Percentiles rank a stretch among this genome's conserved stretches.
Conservation (phyloP, 1,140 invertebrate genomes). For the Drosophila orosa region DNA sequence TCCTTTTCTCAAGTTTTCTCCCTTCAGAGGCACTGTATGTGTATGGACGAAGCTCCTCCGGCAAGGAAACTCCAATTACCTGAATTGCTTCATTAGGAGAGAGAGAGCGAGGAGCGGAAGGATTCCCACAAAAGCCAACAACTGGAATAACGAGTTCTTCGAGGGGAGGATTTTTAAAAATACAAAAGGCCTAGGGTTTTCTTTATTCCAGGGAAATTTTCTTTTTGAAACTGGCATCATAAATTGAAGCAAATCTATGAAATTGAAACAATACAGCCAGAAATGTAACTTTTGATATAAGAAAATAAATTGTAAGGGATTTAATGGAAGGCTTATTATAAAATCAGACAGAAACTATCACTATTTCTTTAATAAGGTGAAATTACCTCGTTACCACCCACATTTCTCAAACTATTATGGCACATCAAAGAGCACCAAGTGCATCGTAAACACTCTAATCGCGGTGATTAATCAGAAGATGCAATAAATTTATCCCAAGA, state of each 20-base stretch:
- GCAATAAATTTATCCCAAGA: conserved; percentile 32
- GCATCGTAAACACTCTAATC: conserved; percentile 43
- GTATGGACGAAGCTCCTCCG: background rate
- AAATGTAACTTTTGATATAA: background rate
- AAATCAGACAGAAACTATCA: background rate
- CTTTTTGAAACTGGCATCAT: background rate
- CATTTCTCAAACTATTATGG: conserved; percentile 17
- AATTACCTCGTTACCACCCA: conserved; percentile 10
- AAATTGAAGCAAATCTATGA: background rate
- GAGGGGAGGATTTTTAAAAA: conserved; percentile 21
- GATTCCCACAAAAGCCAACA: conserved; percentile 39
- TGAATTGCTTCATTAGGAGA: conserved; percentile 70
- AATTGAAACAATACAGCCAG: background rate
- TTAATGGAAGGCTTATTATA: background rate
- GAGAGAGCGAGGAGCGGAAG: conserved; percentile 15
- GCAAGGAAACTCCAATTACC: conserved; percentile 28
- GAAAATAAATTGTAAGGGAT: background rate
- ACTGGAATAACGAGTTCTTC: conserved; percentile 49
- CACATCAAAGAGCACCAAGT: conserved; percentile 28
- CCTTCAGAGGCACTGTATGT: conserved; percentile 19
- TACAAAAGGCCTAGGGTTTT: conserved; percentile 21
- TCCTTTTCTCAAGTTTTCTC: conserved; percentile 20
- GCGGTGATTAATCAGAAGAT: conserved; percentile 22
- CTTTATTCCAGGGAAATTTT: background rate
- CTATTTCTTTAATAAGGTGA: background rate